Conservation (phyloP, 2,797 vertebrate genomes). For the Thripadectes ignobilis region DNA sequence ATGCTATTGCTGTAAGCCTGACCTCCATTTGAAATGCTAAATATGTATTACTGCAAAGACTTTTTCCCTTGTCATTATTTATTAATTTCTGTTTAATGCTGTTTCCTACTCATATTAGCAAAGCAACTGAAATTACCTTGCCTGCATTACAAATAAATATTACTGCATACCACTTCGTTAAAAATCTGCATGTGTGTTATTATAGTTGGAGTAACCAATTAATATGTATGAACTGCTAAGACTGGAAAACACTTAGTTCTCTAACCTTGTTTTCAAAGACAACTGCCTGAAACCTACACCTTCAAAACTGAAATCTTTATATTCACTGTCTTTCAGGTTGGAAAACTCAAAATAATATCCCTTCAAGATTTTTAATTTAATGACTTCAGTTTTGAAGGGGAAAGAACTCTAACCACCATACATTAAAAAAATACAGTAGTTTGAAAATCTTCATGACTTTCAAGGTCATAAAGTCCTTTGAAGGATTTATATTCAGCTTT, state of each 20-base stretch:
- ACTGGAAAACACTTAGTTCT: neutral
- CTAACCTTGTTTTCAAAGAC: slow-evolving; percentile 7
- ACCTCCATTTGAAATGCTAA: neutral
- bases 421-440: neutral
- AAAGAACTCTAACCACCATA: neutral
- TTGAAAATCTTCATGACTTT: neutral
- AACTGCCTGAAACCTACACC: neutral
- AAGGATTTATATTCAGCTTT: neutral
- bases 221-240: slow-evolving; percentile 16
- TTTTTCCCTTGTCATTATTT: neutral
- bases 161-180: neutral
- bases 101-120: neutral
- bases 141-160: slow-evolving; percentile 15
- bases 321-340: neutral
- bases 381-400: neutral
- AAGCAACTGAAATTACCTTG: neutral
- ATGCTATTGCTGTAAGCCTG: neutral
- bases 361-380: neutral
- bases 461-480: neutral
- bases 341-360: neutral
- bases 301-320: neutral
- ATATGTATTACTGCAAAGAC: neutral
- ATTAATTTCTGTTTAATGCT: neutral
- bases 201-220: neutral
- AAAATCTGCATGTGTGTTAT: neutral